Evolutionary conservation across 2,113 vertebrate genomes (phyloP), one percentile per base, ranked within the genome.

Genomic region (Urocitellus parryii): DNA sequence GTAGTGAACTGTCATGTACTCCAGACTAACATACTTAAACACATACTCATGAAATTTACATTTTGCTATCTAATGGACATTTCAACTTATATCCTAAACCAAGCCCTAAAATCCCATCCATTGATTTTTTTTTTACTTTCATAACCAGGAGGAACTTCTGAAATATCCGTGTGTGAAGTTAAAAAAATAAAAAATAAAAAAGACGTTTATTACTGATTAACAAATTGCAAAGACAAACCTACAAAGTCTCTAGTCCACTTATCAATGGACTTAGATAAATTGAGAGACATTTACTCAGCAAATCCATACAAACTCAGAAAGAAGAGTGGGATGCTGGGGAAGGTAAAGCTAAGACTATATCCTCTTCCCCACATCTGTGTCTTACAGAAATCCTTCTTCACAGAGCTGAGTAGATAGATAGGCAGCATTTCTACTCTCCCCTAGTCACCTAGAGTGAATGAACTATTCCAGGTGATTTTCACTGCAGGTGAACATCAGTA

Each of bases 361-460:
- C 16, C 8, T 70, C 22, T 4, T 37, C 8, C 10, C 13, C 2
- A 32, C 7, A 42, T 7, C 25, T 22, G 13, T 70, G 3, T 78
- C n/a, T 58, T 32, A 14, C 12, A n/a, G 27, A 86, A 74, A 18
- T 58, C 16, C 29, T 86, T 8, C n/a, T 58, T 58, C 29, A n/a
- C 63, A n/a, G 37, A 20, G 1, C 3, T 58, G 22, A n/a, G 29
- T 0, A 79, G 42, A 56, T 9, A 14, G n/a, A 9, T 9, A 14
- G n/a, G 9, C 4, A 37, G 1, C 2, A 58, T 20, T 42, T 70
- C 5, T 22, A 5, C 3, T 6, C 10, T 32, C 6, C 39, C 29
- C 70, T 39, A 1, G 6, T 27, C 25, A 14, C 9, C 14, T 70
- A 48, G 4, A 32, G 11, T 68, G 13, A 85, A 53, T 42, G 27